These are phyloP conservation scores for Macrotis lagotis DNA, from an alignment of 2,113 vertebrate species.

Conservation along the genomic window DNA sequence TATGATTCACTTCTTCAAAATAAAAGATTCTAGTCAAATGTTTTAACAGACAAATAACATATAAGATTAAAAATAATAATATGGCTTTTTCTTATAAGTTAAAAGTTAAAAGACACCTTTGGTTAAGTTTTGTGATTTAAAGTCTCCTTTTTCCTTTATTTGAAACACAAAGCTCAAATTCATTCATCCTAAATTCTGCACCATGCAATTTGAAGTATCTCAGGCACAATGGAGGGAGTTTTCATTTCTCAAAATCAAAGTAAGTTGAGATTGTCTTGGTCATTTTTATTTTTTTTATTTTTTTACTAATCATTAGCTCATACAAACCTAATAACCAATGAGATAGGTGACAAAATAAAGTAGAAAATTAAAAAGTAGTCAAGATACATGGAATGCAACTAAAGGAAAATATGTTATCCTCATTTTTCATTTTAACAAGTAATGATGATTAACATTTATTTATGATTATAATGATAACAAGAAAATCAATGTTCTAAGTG, in stretches of 20 bases:
- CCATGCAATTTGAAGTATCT: neutral
- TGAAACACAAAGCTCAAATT: neutral
- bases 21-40: neutral
- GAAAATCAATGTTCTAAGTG: constrained; percentile 65
- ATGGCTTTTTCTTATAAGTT: neutral
- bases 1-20: neutral
- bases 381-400: constrained; percentile 23
- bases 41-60: neutral
- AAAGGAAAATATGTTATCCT: constrained; percentile 63
- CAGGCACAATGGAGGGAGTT: neutral
- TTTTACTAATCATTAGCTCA: neutral
- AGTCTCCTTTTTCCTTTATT: neutral
- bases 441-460: constrained; percentile 75
- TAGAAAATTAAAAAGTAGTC: constrained; percentile 11
- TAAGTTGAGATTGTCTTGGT: neutral
- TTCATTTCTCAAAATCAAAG: neutral
- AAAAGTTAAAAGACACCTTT: neutral
- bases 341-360: neutral
- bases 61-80: neutral
- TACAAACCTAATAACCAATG: neutral
- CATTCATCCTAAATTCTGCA: neutral
- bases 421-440: constrained; percentile 75
- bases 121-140: neutral
- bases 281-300: no score
- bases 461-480: constrained; percentile 74